These are phyloP conservation scores for Triplophysa siluroides DNA, from an alignment of 2,113 vertebrate species.

Conservation along the genomic window DNA sequence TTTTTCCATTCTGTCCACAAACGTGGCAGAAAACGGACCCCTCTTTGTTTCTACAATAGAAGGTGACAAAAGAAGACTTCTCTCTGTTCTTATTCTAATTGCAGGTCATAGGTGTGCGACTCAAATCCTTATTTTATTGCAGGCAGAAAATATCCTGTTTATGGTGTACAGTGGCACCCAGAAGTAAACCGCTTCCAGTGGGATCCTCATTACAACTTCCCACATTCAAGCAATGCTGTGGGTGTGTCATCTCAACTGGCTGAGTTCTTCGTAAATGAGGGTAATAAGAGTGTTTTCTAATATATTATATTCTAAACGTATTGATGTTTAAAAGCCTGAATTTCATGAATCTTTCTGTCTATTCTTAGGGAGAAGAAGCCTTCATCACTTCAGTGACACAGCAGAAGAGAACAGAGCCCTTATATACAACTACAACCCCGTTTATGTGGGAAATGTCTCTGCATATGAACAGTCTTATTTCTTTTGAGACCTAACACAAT, in stretches of 20 bases:
- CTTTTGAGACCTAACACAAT: conserved; percentile 32
- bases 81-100: background rate
- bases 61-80: conserved; percentile 60
- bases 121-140: background rate
- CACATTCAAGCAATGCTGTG: conserved; percentile 74
- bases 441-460: conserved; percentile 62
- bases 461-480: conserved; percentile 40
- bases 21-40: conserved; percentile 67
- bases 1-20: conserved; percentile 76
- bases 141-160: conserved; percentile 77
- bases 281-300: conserved; percentile 55
- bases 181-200: conserved; percentile 81
- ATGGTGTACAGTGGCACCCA: conserved; percentile 83
- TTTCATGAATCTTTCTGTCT: conserved; percentile 33
- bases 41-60: conserved; percentile 79
- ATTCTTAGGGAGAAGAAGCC: conserved; percentile 73
- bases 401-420: conserved; percentile 68
- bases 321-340: no score
- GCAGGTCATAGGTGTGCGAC: background rate
- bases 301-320: no score
- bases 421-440: conserved; percentile 74
- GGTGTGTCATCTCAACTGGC: conserved; percentile 70
- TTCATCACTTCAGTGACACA: conserved; percentile 66
- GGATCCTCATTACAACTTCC: conserved; percentile 61
- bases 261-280: conserved; percentile 78